Evolutionary conservation across 2,113 vertebrate genomes (phyloP), one percentile per base, ranked within the genome.

Genomic region (Calyptomena viridis): DNA sequence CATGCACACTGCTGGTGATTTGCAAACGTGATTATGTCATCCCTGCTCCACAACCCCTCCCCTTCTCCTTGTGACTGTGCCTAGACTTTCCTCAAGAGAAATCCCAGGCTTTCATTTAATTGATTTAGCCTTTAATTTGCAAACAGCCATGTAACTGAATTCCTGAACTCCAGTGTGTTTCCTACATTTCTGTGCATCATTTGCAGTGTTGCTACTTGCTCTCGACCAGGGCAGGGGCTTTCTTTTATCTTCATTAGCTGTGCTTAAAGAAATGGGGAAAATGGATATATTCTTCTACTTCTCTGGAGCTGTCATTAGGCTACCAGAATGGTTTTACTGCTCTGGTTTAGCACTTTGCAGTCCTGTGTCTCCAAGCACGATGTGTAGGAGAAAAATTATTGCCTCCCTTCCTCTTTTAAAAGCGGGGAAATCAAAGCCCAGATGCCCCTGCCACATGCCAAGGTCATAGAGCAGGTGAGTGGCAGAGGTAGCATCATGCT

Each of bases 1-100:
- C 94, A 21, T 88, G 94, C 89, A 95, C 90, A 64, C 58, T 91
- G 95, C 95, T 74, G 93, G 93, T 82, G 96, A 96, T 96, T 97
- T 62, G 95, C 95, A 94, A 96, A 67, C 47, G 84, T 86, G 94
- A 94, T 95, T 97, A 94, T 96, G 93, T 96, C 95, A 95, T 94
- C 82, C 85, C 76, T 39, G 10, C 67, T 30, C 49, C 91, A 60
- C 91, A 86, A 56, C 84, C 89, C 92, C 93, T 81, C 93, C 89
- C 67, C 78, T 89, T 85, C 82, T 77, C 84, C 93, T 39, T 35
- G 78, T 37, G 14, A 76, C 49, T 63, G 79, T 49, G 77, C 83
- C 90, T 60, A 92, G 93, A 40, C 85, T 96, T 96, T 82, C 93
- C 95, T 63, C 94, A 79, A 77, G 91, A 97, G 90, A 94, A 95